Base-by-base conservation (phyloP, 2,797 vertebrate genomes). In the Muscicapa comitata region DNA sequence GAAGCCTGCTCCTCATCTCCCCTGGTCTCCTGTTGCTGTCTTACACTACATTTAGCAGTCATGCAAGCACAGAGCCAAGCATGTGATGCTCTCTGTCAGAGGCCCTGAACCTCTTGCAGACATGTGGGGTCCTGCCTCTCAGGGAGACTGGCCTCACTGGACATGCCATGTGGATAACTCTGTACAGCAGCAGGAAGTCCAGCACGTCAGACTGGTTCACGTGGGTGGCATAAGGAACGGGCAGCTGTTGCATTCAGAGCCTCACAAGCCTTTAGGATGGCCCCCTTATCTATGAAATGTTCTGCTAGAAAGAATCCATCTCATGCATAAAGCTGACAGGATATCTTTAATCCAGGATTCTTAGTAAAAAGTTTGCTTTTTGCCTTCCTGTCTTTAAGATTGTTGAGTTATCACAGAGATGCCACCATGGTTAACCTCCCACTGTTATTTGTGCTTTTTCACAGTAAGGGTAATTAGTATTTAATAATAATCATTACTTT, bases 61-160 rank as follows among this genome's bases (percentile, higher is more conserved):
- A 33, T 13, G 62, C 47, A 70, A 47, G 18, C 43, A 47, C 50
- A 65, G 6, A 35, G 74, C 35, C 77, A 84, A 73, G 67, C 28
- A n/a, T 1, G 0, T 19, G 62, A 43, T 0, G 0, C 29, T 54
- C 14, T 3, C 5, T 10, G 9, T 53, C 66, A 84, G 62, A 68
- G 2, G 1, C 11, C n/a, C 55, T 50, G 38, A 86, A 57, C 13
- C 45, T 29, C 10, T 1, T 26, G 37, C 48, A 81, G 35, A 24
- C 8, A 3, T 15, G 13, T 4, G 16, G n/a, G 57, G 71, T 62
- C 21, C 37, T 17, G 9, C 48, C 24, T 38, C 53, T 68, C 50
- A n/a, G 35, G 42, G 43, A 81, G 26, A 7, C 21, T 15, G n/a
- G 47, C 48, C 63, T 63, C 8, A 0, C 48, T 13, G 51, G 12